Base-by-base conservation (phyloP, 2,888 invertebrate species). In the Diaprepes abbreviatus region DNA sequence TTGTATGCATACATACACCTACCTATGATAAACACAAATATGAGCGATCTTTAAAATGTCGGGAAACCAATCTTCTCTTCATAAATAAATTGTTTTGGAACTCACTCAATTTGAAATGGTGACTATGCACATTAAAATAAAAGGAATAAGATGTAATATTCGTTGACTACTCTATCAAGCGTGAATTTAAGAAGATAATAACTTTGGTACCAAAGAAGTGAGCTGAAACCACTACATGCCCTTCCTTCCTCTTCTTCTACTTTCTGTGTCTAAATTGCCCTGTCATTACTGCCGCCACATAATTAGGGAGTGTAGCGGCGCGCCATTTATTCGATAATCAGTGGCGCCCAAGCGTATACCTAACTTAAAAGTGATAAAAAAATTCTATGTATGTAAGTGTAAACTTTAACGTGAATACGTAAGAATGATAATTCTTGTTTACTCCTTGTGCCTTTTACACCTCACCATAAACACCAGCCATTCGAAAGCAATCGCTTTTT, bases 241-340 rank as follows among this genome's bases (percentile, higher is more conserved):
- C 7, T 14, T 24, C 14, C 16, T 16, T n/a, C n/a, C n/a, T 7
- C 19, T 3, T 43, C 21, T 10, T 19, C 19, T 9, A 19, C 48
- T 28, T 6, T 12, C 48, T 50, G 28, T 12, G 33, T 40, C 40
- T 31, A 55, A 55, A 54, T 64, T 45, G 55, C 64, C 55, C 64
- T 64, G 64, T 64, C 45, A 64, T 64, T 64, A 64, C 43, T 12
- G 31, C 54, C 38, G 52, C 64, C 48, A 50, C 64, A 43, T 64
- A 64, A 64, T 64, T 64, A 35, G 52, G 63, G 24, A 58, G 24
- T 48, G 45, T 62, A 48, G 24, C 36, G 50, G 35, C 12, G n/a
- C 24, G 28, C 14, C 28, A 28, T 14, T 50, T 28, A 6, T 50
- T 12, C 28, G 3, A 31, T 33, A 33, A 7, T 1, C 60, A 62